These are phyloP conservation scores for Laticauda laticaudata DNA, from an alignment of 2,113 vertebrate species.

Conservation along the genomic window DNA sequence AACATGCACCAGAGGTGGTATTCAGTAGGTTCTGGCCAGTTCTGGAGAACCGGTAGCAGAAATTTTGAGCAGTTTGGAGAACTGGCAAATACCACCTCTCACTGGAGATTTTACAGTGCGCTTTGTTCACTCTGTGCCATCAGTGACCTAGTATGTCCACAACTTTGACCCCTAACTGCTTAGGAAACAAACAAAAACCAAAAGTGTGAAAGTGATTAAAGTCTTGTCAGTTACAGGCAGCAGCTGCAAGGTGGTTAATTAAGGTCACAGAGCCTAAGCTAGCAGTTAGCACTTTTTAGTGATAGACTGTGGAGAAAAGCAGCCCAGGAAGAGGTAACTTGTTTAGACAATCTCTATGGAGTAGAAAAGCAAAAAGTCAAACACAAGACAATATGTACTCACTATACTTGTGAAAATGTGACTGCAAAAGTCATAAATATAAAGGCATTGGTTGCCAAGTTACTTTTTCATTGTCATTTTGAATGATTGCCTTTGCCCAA, in stretches of 20 bases:
- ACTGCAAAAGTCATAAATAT: neutral
- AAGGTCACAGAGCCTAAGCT: neutral
- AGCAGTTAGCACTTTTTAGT: neutral
- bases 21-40: too few relatives aligned
- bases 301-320: neutral
- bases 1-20: too few relatives aligned
- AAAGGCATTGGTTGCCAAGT: neutral
- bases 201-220: neutral
- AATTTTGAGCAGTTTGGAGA: too few relatives aligned
- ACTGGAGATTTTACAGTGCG: too few relatives aligned
- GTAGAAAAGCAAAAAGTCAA: neutral
- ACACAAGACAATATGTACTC: neutral
- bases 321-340: neutral
- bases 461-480: neutral
- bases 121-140: too few relatives aligned
- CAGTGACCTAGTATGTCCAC: neutral
- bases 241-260: neutral
- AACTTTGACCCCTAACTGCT: neutral
- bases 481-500: neutral
- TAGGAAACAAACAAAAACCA: neutral
- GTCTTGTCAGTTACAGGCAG: neutral
- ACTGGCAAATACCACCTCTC: too few relatives aligned
- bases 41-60: too few relatives aligned
- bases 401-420: neutral
- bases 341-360: neutral